Conservation (phyloP, 1,140 invertebrate genomes). For the Gonioctena quinquepunctata region DNA sequence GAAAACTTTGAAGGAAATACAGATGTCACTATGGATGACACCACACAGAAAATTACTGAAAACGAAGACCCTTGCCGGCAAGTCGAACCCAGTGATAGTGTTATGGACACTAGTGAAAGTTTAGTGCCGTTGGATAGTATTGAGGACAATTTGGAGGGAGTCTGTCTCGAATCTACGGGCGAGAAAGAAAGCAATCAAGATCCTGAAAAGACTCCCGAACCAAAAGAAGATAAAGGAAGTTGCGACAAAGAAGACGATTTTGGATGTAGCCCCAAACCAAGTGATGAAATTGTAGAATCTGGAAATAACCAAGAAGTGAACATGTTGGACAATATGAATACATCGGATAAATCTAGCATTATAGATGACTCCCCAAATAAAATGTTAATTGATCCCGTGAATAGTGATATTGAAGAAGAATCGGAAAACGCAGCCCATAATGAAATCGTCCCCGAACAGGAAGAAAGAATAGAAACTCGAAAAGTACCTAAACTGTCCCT, state of each 20-base stretch:
- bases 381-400: neutral
- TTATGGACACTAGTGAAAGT: neutral
- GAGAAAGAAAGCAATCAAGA: neutral
- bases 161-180: neutral
- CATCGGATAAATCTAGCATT: neutral
- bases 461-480: conserved; percentile 40
- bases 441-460: conserved; percentile 27
- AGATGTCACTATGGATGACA: neutral
- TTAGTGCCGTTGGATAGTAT: neutral
- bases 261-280: neutral
- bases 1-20: neutral
- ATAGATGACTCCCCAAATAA: neutral
- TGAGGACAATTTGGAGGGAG: neutral
- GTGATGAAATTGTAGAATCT: neutral
- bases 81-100: neutral
- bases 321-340: neutral
- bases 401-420: conserved; percentile 12
- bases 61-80: neutral
- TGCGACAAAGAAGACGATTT: neutral
- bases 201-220: neutral
- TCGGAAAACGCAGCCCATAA: conserved; percentile 14
- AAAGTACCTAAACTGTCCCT: conserved; percentile 61
- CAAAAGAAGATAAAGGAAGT: neutral
- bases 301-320: neutral
- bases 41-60: too few species aligned